Percentiles rank a stretch among this genome's conserved stretches.
phyloP scores from a whole-genome alignment of 2,888 invertebrate species.

The Apeira syringaria region DNA sequence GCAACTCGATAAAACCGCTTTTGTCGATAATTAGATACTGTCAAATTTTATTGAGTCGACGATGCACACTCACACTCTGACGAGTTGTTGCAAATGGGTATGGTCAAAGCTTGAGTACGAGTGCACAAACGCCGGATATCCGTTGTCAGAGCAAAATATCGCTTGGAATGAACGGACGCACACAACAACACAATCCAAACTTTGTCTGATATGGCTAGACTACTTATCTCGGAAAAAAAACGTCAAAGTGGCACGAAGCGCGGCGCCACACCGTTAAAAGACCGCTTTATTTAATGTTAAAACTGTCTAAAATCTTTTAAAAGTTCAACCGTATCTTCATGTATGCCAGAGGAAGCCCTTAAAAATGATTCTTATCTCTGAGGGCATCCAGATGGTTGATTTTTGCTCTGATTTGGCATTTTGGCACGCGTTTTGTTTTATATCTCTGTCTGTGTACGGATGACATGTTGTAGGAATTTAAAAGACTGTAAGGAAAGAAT shows the following conservation, averaged over 20 bases:
- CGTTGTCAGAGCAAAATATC: no score
- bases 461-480: conserved; percentile 7
- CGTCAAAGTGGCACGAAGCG: no score
- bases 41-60: no score
- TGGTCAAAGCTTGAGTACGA: no score
- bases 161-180: no score
- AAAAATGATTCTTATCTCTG: conserved; percentile 52
- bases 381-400: conserved; percentile 46
- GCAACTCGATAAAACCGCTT: no score
- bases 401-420: conserved; percentile 49
- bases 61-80: no score
- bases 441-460: conserved; percentile 27
- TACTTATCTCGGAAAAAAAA: conserved; percentile 34
- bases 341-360: conserved; percentile 52
- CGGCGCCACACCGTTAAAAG: conserved; percentile 33
- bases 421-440: conserved; percentile 62
- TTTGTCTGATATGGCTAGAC: no score
- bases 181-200: no score
- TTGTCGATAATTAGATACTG: no score
- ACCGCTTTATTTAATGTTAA: conserved; percentile 36
- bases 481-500: conserved; percentile 47
- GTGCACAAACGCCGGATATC: no score
- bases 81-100: no score
- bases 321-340: conserved; percentile 27
- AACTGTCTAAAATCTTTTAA: conserved; percentile 46